Conservation (phyloP, 2,113 vertebrate species). For the Oryzias melastigma region DNA sequence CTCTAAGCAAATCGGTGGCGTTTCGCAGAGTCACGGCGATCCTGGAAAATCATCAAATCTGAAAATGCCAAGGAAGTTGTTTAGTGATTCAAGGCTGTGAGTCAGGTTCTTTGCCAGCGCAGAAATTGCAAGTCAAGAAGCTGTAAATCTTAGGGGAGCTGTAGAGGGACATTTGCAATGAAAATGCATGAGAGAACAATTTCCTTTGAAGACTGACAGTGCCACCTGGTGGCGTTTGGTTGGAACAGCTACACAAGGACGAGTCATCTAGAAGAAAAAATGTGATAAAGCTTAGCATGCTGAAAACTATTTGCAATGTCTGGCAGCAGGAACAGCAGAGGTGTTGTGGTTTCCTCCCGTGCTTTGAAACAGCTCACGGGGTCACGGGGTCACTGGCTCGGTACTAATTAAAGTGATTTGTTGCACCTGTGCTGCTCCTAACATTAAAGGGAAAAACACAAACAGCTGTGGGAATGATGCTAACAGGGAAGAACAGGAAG, state of each 20-base stretch:
- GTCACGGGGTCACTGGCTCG: background rate
- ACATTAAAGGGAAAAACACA: background rate
- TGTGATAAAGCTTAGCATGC: background rate
- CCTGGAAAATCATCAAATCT: no score
- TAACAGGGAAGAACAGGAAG: background rate
- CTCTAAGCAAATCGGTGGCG: background rate
- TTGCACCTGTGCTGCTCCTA: constrained; percentile 7
- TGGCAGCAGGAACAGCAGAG: background rate
- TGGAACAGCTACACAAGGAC: background rate
- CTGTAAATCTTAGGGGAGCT: no score
- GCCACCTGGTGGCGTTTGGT: constrained; percentile 69
- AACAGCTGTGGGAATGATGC: no score
- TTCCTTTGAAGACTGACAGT: constrained; percentile 41
- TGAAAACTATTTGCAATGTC: background rate
- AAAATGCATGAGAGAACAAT: background rate
- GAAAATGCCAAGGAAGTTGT: no score
- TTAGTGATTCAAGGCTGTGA: no score
- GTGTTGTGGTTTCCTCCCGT: background rate
- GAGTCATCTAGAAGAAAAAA: background rate
- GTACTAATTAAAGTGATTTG: constrained; percentile 17
- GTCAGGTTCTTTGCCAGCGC: no score
- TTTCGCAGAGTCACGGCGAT: background rate
- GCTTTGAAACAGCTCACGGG: background rate
- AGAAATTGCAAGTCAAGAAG: no score
- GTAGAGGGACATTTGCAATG: background rate